Percentiles rank a stretch among this genome's conserved stretches.
Conservation (phyloP, 1,140 invertebrate species). For the Drosophila teissieri region DNA sequence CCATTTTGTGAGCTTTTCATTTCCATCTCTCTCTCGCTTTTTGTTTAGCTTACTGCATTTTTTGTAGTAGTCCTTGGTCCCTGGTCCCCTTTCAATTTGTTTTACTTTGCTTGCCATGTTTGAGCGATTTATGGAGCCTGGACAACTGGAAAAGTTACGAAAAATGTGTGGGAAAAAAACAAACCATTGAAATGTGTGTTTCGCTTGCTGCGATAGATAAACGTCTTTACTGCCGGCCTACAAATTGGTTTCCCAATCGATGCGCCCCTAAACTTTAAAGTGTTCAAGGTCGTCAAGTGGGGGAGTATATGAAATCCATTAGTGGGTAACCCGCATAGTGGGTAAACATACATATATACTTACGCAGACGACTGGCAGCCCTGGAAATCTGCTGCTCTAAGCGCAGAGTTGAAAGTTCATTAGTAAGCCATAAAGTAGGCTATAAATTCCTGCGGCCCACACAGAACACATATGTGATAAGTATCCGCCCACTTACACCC, state of each 20-base stretch:
- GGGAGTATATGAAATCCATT: conserved; percentile 28
- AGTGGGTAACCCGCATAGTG: conserved; percentile 9
- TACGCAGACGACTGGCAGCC: neutral
- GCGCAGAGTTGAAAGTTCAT: conserved; percentile 77
- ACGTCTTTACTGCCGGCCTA: conserved; percentile 46
- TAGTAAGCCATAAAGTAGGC: conserved; percentile 82
- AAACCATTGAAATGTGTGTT: conserved; percentile 30
- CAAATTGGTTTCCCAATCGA: conserved; percentile 61
- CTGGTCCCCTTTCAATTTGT: conserved; percentile 64
- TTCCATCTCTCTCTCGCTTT: conserved; percentile 50
- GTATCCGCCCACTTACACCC: conserved; percentile 33
- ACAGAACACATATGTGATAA: conserved; percentile 40
- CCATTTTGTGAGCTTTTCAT: conserved; percentile 73
- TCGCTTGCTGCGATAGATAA: conserved; percentile 58
- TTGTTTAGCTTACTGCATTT: conserved; percentile 28
- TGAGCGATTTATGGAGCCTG: conserved; percentile 74
- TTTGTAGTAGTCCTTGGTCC: conserved; percentile 7
- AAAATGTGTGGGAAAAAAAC: conserved; percentile 9
- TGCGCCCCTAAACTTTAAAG: conserved; percentile 35
- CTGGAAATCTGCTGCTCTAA: conserved; percentile 10
- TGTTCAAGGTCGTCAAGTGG: conserved; percentile 26
- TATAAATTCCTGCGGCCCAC: conserved; percentile 68
- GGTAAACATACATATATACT: neutral
- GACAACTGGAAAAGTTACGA: conserved; percentile 41
- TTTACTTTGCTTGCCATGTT: conserved; percentile 74